A percentile compares a stretch with the other conserved stretches of the same genome.
phyloP scores from a whole-genome alignment of 2,888 invertebrate species.

The Lampropteryx suffumata region DNA sequence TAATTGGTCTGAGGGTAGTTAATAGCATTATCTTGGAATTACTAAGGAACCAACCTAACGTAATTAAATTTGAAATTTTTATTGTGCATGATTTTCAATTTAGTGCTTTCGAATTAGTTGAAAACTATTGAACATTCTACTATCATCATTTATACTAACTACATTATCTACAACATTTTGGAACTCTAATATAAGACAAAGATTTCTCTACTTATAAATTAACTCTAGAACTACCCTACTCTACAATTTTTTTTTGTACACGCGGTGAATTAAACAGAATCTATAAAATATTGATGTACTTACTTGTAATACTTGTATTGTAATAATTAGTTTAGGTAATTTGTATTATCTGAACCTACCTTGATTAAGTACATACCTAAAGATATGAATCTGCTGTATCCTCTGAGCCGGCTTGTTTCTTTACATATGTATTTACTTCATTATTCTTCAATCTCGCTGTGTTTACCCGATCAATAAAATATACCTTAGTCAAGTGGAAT shows the following conservation, averaged over 20 bases:
- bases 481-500: too few relatives aligned
- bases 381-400: too few relatives aligned
- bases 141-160: background rate
- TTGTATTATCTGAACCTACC: too few relatives aligned
- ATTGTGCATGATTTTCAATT: constrained; percentile 21
- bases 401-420: too few relatives aligned
- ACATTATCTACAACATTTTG: background rate
- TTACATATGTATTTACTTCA: too few relatives aligned
- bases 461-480: too few relatives aligned
- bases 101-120: constrained; percentile 9
- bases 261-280: constrained; percentile 8
- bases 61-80: constrained; percentile 1
- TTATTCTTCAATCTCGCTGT: too few relatives aligned
- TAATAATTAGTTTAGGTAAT: too few relatives aligned
- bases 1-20: too few relatives aligned
- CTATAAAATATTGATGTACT: background rate
- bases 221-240: background rate
- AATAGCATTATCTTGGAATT: too few relatives aligned
- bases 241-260: constrained; percentile 14
- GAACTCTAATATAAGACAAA: background rate
- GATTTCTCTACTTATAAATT: background rate
- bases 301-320: constrained; percentile 1
- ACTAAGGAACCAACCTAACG: too few relatives aligned
- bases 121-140: constrained; percentile 1
- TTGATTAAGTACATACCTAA: too few relatives aligned